Evolutionary conservation across 1,140 invertebrate genomes (phyloP), one percentile per base, ranked within the genome.

Genomic region (Lasaia peninsularis): DNA sequence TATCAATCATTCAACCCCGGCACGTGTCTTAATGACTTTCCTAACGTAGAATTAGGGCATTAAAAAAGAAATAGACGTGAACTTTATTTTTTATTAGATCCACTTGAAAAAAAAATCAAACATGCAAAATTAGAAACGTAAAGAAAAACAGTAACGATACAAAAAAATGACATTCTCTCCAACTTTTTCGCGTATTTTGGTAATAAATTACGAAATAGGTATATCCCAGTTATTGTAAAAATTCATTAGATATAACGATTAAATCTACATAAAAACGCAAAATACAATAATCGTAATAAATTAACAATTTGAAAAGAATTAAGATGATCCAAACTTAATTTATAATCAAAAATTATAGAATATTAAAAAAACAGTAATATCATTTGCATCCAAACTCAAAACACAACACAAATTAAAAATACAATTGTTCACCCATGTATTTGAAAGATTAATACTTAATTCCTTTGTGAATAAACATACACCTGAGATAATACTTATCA

Each of bases 1-100:
- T 79, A 78, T 44, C 78, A 80, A 62, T 86, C 85, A 6, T 86
- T 84, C 35, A 69, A 86, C 37, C 85, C 85, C 0, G 65, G 74
- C 21, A 75, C 85, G 20, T 74, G 81, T 54, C 54, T 83, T 35
- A 75, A 77, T 65, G 69, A 79, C 54, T 86, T 88, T 54, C 83
- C 81, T 71, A 12, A 61, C 60, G 48, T 69, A 63, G 58, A 67
- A 58, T 69, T 52, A 35, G 56, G 12, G 52, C 1, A 67, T 44
- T 24, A 52, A 2, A 68, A 69, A 71, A 71, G 32, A 34, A 48
- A 56, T 16, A 50, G 10, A 52, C 20, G 33, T 49, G 40, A 37
- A 55, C 61, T 65, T 68, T 59, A 63, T 53, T 50, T 65, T 65
- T 63, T 59, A 61, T 60, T 60, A 9, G 50, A 69, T 60, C 60